Conservation (phyloP, 2,888 invertebrate species). For the Spodoptera exigua region DNA sequence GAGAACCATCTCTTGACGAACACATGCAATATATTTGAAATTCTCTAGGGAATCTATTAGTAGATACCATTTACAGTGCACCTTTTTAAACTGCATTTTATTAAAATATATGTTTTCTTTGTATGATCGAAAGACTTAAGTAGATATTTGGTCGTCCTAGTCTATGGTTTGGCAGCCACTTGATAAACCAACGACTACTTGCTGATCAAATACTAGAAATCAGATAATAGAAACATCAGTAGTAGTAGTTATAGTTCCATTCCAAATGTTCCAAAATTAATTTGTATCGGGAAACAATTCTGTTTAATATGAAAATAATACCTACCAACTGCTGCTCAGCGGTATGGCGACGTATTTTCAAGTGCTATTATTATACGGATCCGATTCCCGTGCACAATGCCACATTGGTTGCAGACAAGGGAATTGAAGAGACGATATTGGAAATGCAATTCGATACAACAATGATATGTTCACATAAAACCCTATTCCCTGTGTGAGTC, state of each 20-base stretch:
- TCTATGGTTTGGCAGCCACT: too few species aligned
- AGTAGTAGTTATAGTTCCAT: too few species aligned
- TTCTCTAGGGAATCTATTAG: constrained; percentile 8
- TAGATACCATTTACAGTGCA: not conserved
- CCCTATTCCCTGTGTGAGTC: constrained; percentile 20
- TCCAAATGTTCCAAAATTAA: not conserved
- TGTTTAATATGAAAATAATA: constrained; percentile 13
- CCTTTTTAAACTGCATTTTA: constrained; percentile 9
- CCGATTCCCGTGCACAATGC: constrained; percentile 33
- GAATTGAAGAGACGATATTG: constrained; percentile 55
- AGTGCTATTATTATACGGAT: constrained; percentile 33
- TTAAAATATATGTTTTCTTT: not conserved
- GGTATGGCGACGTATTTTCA: constrained; percentile 32
- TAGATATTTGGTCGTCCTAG: too few species aligned
- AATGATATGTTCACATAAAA: constrained; percentile 48
- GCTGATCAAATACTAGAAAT: too few species aligned
- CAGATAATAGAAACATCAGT: too few species aligned
- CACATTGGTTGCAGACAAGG: constrained; percentile 43
- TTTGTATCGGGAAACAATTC: not conserved
- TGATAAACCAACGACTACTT: too few species aligned
- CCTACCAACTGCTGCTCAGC: not conserved
- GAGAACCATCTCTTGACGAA: constrained; percentile 19
- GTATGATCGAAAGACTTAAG: too few species aligned
- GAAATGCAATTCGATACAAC: constrained; percentile 55
- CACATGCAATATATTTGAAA: constrained; percentile 5